Evolutionary conservation across 2,113 vertebrate genomes (phyloP), one percentile per base, ranked within the genome.

Genomic region (Erpornis zantholeuca): DNA sequence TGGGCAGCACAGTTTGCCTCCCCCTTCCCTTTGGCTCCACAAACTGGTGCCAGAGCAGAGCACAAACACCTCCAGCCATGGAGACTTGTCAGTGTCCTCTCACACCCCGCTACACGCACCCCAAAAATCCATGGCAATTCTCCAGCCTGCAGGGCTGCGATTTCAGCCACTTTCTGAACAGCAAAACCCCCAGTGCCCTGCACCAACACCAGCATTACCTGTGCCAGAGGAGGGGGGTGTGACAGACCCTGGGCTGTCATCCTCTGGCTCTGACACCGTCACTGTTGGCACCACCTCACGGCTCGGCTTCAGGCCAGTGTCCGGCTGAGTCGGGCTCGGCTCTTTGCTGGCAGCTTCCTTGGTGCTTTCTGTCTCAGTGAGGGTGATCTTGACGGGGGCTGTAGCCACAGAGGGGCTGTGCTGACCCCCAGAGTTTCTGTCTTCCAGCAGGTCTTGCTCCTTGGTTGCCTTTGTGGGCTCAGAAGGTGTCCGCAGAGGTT

Each of bases 191-290:
- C 13, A 6, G 17, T 27, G 28, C 19, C 12, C 17, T 23, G 29
- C 23, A 52, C 12, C 15, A 27, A 3, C 61, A 38, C 5, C 22
- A 31, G 22, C 63, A 35, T 96, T 98, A 98, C 98, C 98, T 98
- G 96, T 98, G 97, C 98, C 98, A 95, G 99, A 99, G 88, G 99
- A 99, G 0, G 99, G 99, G 73, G 98, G 98, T 4, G 98, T 99
- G 85, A 98, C 97, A 13, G 99, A 99, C 7, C 98, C 98, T 0
- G 99, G 99, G 93, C 99, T 99, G 92, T 99, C 99, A 33, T 99
- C 99, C 97, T 99, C 99, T 3, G 99, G 99, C 97, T 99, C 99
- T 1, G 99, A 99, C 64, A 99, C 98, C 0, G 98, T 99, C 95
- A 99, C 99, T 0, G 97, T 99, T 15, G 99, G 99, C 60, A 99